A percentile compares a stretch with the other conserved stretches of the same genome.
These are phyloP conservation scores for Diarsia rubi DNA, from an alignment of 2,888 invertebrate species.

Conservation along the genomic window DNA sequence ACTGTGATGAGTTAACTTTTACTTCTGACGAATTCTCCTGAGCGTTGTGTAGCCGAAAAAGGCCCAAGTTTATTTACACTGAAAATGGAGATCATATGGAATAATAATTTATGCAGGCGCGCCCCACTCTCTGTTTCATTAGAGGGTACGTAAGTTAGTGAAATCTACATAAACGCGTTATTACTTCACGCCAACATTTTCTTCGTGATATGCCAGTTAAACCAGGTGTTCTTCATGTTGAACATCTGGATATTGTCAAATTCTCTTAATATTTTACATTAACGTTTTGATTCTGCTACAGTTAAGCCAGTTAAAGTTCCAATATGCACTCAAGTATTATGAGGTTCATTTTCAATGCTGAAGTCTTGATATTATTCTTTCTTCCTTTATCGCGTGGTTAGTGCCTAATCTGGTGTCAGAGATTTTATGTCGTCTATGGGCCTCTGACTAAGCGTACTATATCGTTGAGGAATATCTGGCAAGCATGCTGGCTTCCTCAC, in stretches of 20 bases:
- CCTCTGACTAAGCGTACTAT: too few species aligned
- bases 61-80: slow-evolving; percentile 70
- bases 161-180: slow-evolving; percentile 86
- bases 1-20: slow-evolving; percentile 75
- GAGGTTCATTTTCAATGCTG: neutral
- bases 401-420: too few species aligned
- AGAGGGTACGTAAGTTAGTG: slow-evolving; percentile 80
- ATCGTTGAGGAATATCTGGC: too few species aligned
- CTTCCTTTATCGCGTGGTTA: too few species aligned
- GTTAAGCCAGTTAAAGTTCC: neutral
- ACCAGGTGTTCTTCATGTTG: slow-evolving; percentile 65
- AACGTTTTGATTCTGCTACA: slow-evolving; percentile 44
- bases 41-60: slow-evolving; percentile 70
- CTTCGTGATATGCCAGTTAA: slow-evolving; percentile 67
- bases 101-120: slow-evolving; percentile 82
- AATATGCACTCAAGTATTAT: neutral
- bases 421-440: too few species aligned
- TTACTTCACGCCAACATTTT: slow-evolving; percentile 77
- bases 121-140: slow-evolving; percentile 83
- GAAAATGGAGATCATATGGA: slow-evolving; percentile 75
- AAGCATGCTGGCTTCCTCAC: too few species aligned
- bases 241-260: slow-evolving; percentile 67
- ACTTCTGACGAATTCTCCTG: slow-evolving; percentile 74
- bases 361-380: neutral
- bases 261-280: slow-evolving; percentile 61